phyloP scores from a whole-genome alignment of 2,113 vertebrate species.

The Sialia sialis region DNA sequence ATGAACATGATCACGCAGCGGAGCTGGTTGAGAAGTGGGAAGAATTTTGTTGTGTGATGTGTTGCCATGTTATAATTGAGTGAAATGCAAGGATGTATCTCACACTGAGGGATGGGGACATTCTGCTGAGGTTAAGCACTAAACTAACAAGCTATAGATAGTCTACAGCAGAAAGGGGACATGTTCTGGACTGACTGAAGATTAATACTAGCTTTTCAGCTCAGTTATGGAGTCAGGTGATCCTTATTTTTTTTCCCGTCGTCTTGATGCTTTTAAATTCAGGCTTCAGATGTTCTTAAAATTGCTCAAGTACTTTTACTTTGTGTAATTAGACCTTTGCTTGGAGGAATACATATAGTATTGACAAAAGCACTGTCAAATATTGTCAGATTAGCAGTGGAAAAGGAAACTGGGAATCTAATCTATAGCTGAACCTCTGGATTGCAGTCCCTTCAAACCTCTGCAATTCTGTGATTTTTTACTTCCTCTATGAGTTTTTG shows the following conservation, averaged over 20 bases:
- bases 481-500: neutral
- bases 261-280: neutral
- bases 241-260: neutral
- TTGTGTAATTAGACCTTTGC: neutral
- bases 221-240: neutral
- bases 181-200: neutral
- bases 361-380: neutral
- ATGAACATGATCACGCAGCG: rapidly evolving
- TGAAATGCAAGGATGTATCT: neutral
- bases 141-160: neutral
- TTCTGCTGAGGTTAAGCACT: neutral
- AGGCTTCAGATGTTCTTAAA: neutral
- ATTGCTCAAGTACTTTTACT: neutral
- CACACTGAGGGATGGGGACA: neutral
- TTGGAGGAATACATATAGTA: neutral
- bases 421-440: neutral
- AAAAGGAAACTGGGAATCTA: neutral
- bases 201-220: neutral
- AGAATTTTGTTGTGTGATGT: neutral
- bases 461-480: neutral
- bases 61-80: neutral
- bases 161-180: neutral
- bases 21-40: neutral
- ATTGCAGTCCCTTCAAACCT: neutral
- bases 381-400: neutral